phyloP scores from a whole-genome alignment of 2,113 vertebrate genomes.

The Leptodactylus fuscus region DNA sequence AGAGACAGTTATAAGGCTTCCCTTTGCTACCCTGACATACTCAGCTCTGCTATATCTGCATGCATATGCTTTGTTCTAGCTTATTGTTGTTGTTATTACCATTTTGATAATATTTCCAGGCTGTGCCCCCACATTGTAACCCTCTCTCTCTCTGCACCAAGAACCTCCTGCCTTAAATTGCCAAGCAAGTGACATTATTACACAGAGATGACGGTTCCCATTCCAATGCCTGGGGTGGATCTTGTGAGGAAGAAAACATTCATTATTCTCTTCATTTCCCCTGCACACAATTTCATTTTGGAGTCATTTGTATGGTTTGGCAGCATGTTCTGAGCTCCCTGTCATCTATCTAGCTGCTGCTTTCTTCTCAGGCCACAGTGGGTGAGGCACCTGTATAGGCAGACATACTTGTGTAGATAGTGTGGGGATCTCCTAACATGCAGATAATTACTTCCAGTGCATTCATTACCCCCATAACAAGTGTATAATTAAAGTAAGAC shows the following conservation, averaged over 20 bases:
- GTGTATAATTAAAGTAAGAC: conserved; percentile 94
- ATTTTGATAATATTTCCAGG: background rate
- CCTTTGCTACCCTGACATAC: background rate
- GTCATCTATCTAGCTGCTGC: conserved; percentile 45
- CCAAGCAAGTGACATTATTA: conserved; percentile 39
- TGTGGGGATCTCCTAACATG: conserved; percentile 81
- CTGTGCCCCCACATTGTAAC: background rate
- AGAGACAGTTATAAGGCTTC: too few species aligned
- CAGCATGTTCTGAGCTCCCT: background rate
- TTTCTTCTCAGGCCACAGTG: conserved; percentile 50
- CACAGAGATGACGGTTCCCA: conserved; percentile 30
- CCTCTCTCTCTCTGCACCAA: background rate
- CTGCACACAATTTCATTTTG: conserved; percentile 54
- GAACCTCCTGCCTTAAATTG: conserved; percentile 43
- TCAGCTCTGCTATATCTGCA: too few species aligned
- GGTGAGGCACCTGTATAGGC: conserved; percentile 64
- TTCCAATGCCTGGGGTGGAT: conserved; percentile 45
- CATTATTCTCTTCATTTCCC: conserved; percentile 56
- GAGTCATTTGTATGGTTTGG: conserved; percentile 42
- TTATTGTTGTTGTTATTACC: background rate
- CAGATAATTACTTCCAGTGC: conserved; percentile 91
- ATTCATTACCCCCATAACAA: conserved; percentile 92
- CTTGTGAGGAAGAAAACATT: conserved; percentile 46
- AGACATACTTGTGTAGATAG: conserved; percentile 69
- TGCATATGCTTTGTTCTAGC: too few species aligned